Conservation (phyloP, 2,888 invertebrate species). For the Tetragonula carbonaria region DNA sequence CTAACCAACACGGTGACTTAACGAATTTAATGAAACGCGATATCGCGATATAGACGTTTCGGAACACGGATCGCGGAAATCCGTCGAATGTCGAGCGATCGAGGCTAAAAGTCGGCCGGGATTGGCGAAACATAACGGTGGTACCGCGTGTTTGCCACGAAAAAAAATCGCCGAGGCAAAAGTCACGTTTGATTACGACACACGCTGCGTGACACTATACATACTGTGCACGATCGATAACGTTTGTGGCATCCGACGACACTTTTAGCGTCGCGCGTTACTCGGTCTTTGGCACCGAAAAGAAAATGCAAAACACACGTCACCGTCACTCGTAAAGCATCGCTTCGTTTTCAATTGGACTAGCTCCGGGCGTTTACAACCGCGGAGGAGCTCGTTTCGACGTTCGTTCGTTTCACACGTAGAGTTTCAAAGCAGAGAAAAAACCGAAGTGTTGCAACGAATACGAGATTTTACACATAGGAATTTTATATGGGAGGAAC, state of each 20-base stretch:
- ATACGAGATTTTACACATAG: too few species aligned
- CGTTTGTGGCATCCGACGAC: constrained; percentile 30
- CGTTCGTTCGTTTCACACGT: background rate
- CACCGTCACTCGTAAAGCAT: background rate
- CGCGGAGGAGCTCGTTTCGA: background rate
- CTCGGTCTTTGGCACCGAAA: constrained; percentile 37
- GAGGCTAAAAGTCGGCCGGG: background rate
- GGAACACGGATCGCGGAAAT: background rate
- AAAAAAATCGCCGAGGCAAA: constrained; percentile 40
- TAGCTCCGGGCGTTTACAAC: too few species aligned
- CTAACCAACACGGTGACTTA: too few species aligned
- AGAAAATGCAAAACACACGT: constrained; percentile 29
- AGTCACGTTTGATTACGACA: constrained; percentile 58
- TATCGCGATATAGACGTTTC: too few species aligned
- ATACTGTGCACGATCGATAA: constrained; percentile 42
- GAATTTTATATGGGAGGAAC: too few species aligned
- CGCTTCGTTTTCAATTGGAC: background rate
- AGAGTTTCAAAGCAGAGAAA: too few species aligned
- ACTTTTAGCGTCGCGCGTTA: constrained; percentile 11
- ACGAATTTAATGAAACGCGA: too few species aligned
- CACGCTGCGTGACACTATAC: constrained; percentile 26
- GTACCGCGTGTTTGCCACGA: constrained; percentile 13
- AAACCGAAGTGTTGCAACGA: too few species aligned
- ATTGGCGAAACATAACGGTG: constrained; percentile 32
- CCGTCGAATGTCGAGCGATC: background rate